Evolutionary conservation across 1,140 invertebrate genomes (phyloP), one percentile per base, ranked within the genome.

Genomic region (Ceratitis capitata): DNA sequence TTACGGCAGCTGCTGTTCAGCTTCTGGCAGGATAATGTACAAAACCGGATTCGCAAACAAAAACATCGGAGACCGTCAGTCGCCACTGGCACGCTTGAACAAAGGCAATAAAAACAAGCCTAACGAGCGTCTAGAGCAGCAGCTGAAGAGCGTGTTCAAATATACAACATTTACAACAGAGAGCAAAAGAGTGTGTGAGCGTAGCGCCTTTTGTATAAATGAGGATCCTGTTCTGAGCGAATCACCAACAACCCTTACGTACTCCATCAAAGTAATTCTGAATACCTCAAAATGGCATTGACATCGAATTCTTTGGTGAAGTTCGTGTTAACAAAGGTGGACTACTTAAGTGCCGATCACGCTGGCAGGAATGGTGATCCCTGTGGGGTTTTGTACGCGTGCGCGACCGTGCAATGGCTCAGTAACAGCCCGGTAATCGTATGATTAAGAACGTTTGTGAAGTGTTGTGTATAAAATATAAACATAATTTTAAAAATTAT

Each of bases 11-110:
- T 90, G 89, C 82, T 26, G 39, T 78, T 78, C 69, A 45, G n/a
- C 19, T 23, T n/a, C 87, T 86, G 56, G 82, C 85, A 84, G 87
- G 85, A 69, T 86, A 86, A 85, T 47, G 32, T n/a, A 42, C 4
- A 78, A 90, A 90, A 90, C 89, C 89, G 88, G 89, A 90, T 90
- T 89, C n/a, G 10, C 39, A 26, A 42, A 78, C 39, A 85, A 78
- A 85, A 42, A 58, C 51, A 2, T 61, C 82, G 35, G 42, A 78
- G 26, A 56, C 29, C 82, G 74, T 51, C 53, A 82, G 47, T 74
- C 83, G 42, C 83, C 84, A 64, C 64, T 45, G 45, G 23, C 39
- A 26, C 32, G 35, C 23, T n/a, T 49, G 39, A 84, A 26, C 23
- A 84, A 47, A n/a, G 45, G 35, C 32, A 56, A 61, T 42, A 49